Evolutionary conservation across 2,797 vertebrate genomes (phyloP).

Genomic region (Myotis pilosus): DNA sequence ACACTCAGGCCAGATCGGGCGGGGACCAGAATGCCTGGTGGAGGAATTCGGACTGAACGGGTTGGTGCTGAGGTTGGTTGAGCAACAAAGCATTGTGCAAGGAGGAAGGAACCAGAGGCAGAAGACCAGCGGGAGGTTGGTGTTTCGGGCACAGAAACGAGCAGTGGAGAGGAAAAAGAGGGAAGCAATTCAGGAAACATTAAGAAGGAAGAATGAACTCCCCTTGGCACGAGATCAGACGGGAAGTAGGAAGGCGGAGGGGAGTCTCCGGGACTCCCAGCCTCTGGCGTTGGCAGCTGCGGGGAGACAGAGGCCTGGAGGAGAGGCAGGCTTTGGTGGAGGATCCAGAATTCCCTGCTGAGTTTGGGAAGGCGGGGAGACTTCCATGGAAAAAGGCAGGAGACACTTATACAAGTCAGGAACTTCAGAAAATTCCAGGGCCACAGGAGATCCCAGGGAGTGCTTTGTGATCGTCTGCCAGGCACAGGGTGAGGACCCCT

Average conservation of each 20-base stretch:
- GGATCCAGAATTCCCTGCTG: background rate
- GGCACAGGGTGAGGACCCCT: background rate
- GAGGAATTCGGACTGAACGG: background rate
- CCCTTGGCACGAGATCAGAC: background rate
- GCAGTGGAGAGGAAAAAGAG: background rate
- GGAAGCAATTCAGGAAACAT: slow-evolving; percentile 19
- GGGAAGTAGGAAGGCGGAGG: background rate
- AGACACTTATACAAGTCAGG: background rate
- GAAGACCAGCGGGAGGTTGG: background rate
- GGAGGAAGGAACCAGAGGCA: background rate
- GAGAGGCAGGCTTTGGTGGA: background rate
- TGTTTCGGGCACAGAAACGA: background rate
- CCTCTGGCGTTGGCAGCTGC: background rate
- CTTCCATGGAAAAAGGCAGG: background rate
- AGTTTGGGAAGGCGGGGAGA: background rate
- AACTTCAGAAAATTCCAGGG: background rate
- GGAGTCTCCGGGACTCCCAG: background rate
- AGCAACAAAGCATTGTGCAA: background rate
- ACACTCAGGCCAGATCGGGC: background rate
- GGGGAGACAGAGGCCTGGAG: background rate
- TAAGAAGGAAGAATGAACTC: background rate
- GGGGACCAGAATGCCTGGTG: background rate
- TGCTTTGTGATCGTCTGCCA: background rate
- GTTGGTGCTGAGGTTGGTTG: background rate
- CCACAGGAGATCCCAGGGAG: background rate